Evolutionary conservation across 2,888 invertebrate genomes (phyloP).

Genomic region (Cephonodes hylas): DNA sequence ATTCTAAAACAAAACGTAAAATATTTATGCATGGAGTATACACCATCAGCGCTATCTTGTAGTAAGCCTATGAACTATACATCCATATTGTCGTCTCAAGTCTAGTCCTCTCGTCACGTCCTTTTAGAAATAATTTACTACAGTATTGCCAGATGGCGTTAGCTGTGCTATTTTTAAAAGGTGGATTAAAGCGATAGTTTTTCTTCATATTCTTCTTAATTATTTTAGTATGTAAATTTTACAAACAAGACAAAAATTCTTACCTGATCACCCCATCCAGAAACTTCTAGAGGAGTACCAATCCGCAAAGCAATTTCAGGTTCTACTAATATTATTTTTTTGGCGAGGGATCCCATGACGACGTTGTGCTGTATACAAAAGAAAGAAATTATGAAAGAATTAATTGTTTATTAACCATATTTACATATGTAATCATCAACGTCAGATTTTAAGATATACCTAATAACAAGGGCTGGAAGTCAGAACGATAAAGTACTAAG

Average conservation of each 20-base stretch:
- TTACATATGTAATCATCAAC: too few relatives aligned
- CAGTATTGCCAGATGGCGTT: constrained; percentile 24
- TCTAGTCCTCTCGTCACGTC: not conserved
- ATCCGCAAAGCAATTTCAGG: constrained; percentile 38
- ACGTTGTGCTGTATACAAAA: constrained; percentile 43
- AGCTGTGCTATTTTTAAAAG: too few relatives aligned
- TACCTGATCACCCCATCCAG: constrained; percentile 50
- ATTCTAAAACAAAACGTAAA: constrained; percentile 36
- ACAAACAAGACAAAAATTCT: not conserved
- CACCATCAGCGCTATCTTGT: constrained; percentile 20
- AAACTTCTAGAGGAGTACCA: constrained; percentile 38
- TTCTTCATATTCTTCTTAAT: too few relatives aligned
- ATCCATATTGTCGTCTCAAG: not conserved
- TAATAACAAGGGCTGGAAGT: too few relatives aligned
- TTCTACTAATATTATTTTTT: constrained; percentile 48
- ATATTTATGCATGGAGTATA: not conserved
- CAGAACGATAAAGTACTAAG: too few relatives aligned
- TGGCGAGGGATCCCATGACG: constrained; percentile 36
- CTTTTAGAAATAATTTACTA: not conserved
- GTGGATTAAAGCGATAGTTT: too few relatives aligned
- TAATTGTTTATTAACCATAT: too few relatives aligned
- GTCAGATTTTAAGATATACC: too few relatives aligned
- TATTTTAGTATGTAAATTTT: too few relatives aligned
- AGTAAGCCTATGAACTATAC: not conserved
- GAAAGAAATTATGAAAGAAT: not conserved